Conservation (phyloP, 1,140 invertebrate species). For the Anoplolepis gracilipes region DNA sequence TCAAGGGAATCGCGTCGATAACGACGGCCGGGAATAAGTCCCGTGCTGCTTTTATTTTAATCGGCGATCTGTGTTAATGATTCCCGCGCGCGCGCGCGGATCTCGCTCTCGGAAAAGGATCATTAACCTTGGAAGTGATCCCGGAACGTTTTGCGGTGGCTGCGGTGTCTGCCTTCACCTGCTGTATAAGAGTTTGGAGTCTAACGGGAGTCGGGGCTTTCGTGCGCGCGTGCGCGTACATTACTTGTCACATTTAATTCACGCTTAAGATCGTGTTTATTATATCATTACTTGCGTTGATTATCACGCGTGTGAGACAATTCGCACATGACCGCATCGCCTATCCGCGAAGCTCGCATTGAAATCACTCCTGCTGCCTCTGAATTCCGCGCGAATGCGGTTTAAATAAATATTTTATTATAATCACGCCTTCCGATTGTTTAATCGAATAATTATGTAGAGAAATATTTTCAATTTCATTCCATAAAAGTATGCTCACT, state of each 20-base stretch:
- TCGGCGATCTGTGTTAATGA: constrained; percentile 60
- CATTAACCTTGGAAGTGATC: constrained; percentile 67
- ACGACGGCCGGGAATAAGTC: constrained; percentile 5
- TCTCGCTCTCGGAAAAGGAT: constrained; percentile 64
- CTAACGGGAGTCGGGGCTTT: constrained; percentile 58
- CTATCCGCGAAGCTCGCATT: constrained; percentile 14
- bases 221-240: neutral
- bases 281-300: neutral
- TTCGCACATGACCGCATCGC: neutral
- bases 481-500: no score
- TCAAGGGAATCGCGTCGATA: constrained; percentile 28
- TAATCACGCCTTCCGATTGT: neutral
- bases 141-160: constrained; percentile 60
- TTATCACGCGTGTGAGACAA: neutral
- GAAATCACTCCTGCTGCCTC: constrained; percentile 34
- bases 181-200: constrained; percentile 47
- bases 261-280: neutral
- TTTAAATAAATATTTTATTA: neutral
- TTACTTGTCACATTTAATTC: constrained; percentile 24
- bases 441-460: neutral
- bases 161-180: constrained; percentile 57
- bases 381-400: neutral
- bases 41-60: constrained; percentile 54
- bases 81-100: constrained; percentile 57
- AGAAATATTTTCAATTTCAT: no score